Evolutionary conservation across 92 coral and sea anemone genomes (phyloP).

Genomic region (Epizoanthus rinbou): DNA sequence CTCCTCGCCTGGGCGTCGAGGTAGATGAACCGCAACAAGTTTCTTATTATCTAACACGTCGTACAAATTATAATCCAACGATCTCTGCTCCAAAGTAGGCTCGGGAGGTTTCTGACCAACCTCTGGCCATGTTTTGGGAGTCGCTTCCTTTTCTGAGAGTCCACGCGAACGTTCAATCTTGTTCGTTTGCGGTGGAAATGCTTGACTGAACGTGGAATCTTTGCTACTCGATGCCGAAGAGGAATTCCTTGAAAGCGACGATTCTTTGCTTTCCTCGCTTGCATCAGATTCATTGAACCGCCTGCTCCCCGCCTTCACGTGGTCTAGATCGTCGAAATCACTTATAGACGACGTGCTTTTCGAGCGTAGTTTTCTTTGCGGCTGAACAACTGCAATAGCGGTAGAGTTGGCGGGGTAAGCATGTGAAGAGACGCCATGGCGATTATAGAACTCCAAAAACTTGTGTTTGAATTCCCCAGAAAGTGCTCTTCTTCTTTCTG

Average conservation of each 20-base stretch:
- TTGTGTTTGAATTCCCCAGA: conserved; percentile 19
- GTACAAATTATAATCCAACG: conserved; percentile 31
- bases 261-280: not conserved
- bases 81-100: not conserved
- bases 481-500: not conserved
- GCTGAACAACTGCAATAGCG: conserved; percentile 40
- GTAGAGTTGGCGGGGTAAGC: not conserved
- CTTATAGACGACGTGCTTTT: conserved; percentile 22
- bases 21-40: conserved; percentile 56
- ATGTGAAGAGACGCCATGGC: not conserved
- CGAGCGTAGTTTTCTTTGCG: conserved; percentile 19
- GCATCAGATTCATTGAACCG: conserved; percentile 24
- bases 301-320: conserved; percentile 41
- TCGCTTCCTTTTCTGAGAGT: not conserved
- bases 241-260: not conserved
- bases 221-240: conserved; percentile 14
- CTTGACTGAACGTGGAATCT: not conserved
- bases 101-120: not conserved
- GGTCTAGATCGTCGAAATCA: conserved; percentile 41
- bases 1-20: conserved; percentile 63
- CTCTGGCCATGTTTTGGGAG: not conserved
- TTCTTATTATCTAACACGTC: conserved; percentile 53
- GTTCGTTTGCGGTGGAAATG: conserved; percentile 1
- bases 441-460: conserved; percentile 15
- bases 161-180: not conserved